Evolutionary conservation across 2,113 vertebrate genomes (phyloP), one percentile per base, ranked within the genome.

Genomic region (Catharus minimus): DNA sequence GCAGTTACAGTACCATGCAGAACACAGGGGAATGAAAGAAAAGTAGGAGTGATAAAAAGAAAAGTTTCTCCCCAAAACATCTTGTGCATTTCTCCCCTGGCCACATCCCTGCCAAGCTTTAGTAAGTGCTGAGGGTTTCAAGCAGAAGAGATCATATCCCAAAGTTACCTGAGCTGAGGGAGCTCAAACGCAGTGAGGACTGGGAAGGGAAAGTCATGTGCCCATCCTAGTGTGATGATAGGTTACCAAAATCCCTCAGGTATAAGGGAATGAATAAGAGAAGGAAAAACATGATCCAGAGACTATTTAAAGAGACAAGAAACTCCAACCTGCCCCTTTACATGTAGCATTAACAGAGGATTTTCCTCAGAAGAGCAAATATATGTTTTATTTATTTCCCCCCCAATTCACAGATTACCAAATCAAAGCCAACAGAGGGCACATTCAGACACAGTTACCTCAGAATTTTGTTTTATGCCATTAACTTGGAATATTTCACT

Each of bases 161-260:
- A 67, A 21, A 81, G 44, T 16, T 43, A 33, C 18, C 15, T 19
- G 64, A 78, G 32, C 32, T 61, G 28, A 49, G 38, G 22, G 20
- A 69, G 50, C 10, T 89, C 69, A 71, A 53, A 81, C 11, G 74
- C 64, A 21, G 10, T 33, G 27, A 24, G 9, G 57, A 66, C 15
- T 3, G 0, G 2, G 28, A 78, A 27, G 32, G 32, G 20, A 21
- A 86, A 74, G 15, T 26, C 0, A 0, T 30, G 44, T n/a, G 44
- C 30, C 28, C 32, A 18, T 18, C 44, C 32, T 15, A 38, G 22
- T 38, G 46, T 67, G 27, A 77, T 19, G 30, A 50, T 0, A 74
- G 33, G 18, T 13, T 86, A 73, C 65, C 16, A 1, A 66, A 82
- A 77, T 57, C 19, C 36, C 28, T 61, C 32, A 58, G 14, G 10